Base-by-base conservation (phyloP, 2,113 vertebrate species). In the Percina caprodes region DNA sequence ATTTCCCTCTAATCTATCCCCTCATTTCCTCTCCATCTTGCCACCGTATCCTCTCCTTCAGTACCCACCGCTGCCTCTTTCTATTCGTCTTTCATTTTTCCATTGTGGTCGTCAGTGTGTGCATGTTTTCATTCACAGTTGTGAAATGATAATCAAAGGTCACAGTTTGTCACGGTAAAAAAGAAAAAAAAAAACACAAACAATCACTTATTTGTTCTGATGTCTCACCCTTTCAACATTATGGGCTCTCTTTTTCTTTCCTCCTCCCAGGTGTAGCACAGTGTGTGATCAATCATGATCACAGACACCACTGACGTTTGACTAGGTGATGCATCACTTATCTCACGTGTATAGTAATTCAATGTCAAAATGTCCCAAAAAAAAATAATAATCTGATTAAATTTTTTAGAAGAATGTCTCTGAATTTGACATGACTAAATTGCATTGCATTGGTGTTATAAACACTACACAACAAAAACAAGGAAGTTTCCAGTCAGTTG, bases 181-280 rank as follows among this genome's bases (percentile, higher is more conserved):
- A 0, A 1, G 45, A 10, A 54, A 0, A 1, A 54, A 10, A 54
- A 71, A n/a, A 4, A 5, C 11, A 14, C 1, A 7, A 58, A 35
- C 19, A 76, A 3, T 68, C 63, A n/a, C 14, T 58, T 16, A 3
- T 52, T 33, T 61, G 46, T n/a, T 60, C 62, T 42, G 19, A 54
- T 42, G 59, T 70, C 49, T 79, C 39, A 49, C 45, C 30, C 13
- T 52, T 13, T 33, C 48, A 60, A 77, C 49, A 46, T 63, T 19
- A 11, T 5, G 10, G 14, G 12, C 19, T 69, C 45, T 62, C 16
- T 15, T 45, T 0, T 14, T 35, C 18, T 51, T 18, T 10, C 24
- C 12, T 26, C 5, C 3, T 35, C 3, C 9, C 21, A 7, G 16
- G 15, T 6, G 63, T 73, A 68, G 33, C 24, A 18, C 5, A 19